These are phyloP conservation scores for Psephotus haematonotus DNA, from an alignment of 2,113 vertebrate species.

Conservation along the genomic window DNA sequence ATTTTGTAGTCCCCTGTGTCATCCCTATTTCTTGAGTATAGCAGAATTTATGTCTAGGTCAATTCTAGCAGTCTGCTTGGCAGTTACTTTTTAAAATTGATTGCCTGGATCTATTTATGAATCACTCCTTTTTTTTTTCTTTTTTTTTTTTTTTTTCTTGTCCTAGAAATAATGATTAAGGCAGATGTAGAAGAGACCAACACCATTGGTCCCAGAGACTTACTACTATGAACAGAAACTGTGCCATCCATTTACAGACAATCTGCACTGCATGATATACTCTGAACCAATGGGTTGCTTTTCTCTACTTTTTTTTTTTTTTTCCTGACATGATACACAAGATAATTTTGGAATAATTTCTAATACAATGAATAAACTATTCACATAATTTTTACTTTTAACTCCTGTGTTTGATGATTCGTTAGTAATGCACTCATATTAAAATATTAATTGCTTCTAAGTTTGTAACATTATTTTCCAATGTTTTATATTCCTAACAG, in stretches of 20 bases:
- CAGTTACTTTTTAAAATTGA: neutral
- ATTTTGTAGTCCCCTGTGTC: neutral
- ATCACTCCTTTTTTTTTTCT: neutral
- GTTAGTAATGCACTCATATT: neutral
- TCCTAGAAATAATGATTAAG: neutral
- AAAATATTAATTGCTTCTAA: neutral
- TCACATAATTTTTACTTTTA: neutral
- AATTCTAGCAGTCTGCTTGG: neutral
- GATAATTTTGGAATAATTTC: neutral
- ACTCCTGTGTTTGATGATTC: neutral
- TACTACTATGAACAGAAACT: neutral
- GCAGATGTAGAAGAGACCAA: neutral
- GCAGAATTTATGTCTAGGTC: neutral
- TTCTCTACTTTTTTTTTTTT: neutral
- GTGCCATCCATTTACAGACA: neutral
- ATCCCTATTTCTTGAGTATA: neutral
- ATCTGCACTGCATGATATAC: neutral
- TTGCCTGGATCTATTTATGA: neutral
- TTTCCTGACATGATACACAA: neutral
- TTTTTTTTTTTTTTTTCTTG: neutral
- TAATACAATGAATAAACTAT: neutral
- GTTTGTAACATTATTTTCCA: neutral
- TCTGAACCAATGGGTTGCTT: neutral
- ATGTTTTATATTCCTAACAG: neutral
- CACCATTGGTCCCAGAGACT: neutral